Percentiles rank a stretch among this genome's conserved stretches.
These are phyloP conservation scores for Fregetta grallaria DNA, from an alignment of 2,113 vertebrate genomes.

Conservation along the genomic window DNA sequence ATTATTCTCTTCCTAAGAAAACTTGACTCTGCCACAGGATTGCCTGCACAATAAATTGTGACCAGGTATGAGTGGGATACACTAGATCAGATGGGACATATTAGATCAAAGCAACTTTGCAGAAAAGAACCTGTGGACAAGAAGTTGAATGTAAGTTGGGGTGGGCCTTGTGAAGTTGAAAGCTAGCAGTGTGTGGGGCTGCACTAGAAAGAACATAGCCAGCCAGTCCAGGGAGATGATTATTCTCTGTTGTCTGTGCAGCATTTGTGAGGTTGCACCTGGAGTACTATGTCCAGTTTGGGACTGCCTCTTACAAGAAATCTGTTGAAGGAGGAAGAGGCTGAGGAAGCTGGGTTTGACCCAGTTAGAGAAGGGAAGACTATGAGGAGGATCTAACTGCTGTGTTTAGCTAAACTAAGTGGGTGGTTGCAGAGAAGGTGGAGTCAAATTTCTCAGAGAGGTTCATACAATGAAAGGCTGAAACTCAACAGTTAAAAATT, in stretches of 20 bases:
- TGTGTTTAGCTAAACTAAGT: neutral
- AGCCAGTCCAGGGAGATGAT: neutral
- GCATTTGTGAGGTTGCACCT: neutral
- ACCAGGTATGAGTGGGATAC: neutral
- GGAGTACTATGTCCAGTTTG: neutral
- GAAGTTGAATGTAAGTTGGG: accelerated
- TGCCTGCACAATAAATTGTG: neutral
- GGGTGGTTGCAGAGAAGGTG: neutral
- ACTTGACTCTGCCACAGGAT: neutral
- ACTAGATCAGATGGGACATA: neutral
- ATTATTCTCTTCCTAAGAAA: neutral
- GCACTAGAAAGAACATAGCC: neutral
- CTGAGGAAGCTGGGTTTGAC: neutral
- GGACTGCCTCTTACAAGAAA: neutral
- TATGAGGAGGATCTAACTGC: neutral
- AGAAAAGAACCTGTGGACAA: neutral
- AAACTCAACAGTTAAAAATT: neutral
- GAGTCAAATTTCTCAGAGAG: neutral
- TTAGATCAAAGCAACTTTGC: neutral
- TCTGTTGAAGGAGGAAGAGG: neutral
- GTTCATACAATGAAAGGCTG: neutral
- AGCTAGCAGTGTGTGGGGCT: neutral
- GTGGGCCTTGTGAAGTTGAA: neutral
- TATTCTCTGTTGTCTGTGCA: neutral
- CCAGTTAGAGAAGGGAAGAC: neutral